Evolutionary conservation across 1,140 invertebrate species (phyloP).

Genomic region (Papilio xuthus): DNA sequence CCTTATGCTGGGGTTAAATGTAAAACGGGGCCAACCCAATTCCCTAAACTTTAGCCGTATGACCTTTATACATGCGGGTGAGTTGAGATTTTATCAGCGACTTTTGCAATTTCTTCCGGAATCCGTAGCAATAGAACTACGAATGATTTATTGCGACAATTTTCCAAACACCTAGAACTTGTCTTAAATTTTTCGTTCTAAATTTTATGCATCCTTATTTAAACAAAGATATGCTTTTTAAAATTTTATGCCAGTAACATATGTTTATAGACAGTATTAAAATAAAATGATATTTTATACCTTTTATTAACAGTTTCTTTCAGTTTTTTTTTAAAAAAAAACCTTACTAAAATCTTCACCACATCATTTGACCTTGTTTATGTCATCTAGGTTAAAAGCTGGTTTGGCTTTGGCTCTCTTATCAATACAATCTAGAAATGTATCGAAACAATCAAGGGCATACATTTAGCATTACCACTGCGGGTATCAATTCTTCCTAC

Average conservation of each 20-base stretch:
- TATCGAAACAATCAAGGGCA: background rate
- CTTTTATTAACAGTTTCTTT: too few species aligned
- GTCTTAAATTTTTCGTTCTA: background rate
- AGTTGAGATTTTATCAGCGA: conserved; percentile 28
- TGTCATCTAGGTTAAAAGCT: background rate
- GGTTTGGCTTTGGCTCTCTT: background rate
- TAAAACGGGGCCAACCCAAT: conserved; percentile 30
- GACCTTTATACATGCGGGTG: conserved; percentile 26
- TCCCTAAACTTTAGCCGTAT: conserved; percentile 24
- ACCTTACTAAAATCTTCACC: too few species aligned
- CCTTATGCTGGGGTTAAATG: conserved; percentile 19
- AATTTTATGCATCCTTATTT: background rate
- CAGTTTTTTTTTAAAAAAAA: too few species aligned
- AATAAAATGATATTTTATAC: too few species aligned
- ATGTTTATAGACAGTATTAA: background rate
- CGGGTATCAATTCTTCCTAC: background rate
- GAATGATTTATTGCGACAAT: conserved; percentile 16
- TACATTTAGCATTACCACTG: background rate
- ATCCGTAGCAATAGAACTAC: conserved; percentile 17
- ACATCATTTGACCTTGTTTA: background rate
- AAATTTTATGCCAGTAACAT: background rate
- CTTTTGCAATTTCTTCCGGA: conserved; percentile 35
- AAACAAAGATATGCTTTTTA: background rate
- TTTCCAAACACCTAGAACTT: background rate
- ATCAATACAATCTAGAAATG: background rate